These are phyloP conservation scores for Heliconius himera DNA, from an alignment of 1,140 invertebrate species.

Conservation along the genomic window DNA sequence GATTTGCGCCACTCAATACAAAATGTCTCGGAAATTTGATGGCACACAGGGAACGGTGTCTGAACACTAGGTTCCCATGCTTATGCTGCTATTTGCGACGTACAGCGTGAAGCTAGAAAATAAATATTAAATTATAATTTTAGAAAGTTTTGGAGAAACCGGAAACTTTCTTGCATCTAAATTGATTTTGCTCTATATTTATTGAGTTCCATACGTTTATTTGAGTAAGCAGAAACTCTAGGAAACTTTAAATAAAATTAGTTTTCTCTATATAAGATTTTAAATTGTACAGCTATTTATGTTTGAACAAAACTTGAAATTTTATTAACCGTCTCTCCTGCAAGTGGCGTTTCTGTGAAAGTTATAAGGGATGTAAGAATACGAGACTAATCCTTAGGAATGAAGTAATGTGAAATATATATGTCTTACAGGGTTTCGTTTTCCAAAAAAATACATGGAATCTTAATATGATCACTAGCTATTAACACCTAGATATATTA, in stretches of 20 bases:
- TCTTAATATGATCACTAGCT: too few relatives aligned
- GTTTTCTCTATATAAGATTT: not conserved
- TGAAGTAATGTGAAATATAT: too few relatives aligned
- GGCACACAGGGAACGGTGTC: not conserved
- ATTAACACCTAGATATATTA: too few relatives aligned
- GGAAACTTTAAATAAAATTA: slow-evolving; percentile 2
- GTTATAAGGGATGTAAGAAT: not conserved
- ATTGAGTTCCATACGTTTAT: not conserved
- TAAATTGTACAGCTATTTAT: not conserved
- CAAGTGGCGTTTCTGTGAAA: not conserved
- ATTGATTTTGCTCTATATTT: not conserved
- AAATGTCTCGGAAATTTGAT: too few relatives aligned
- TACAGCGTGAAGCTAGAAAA: too few relatives aligned
- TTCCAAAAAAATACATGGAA: too few relatives aligned
- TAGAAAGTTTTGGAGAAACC: not conserved
- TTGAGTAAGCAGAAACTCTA: not conserved
- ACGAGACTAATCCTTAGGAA: too few relatives aligned
- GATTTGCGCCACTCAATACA: too few relatives aligned
- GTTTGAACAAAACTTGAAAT: not conserved
- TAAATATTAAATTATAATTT: not conserved
- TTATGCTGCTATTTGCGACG: not conserved
- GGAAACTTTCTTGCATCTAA: not conserved
- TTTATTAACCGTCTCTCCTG: not conserved
- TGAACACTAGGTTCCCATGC: not conserved
- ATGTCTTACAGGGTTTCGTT: too few relatives aligned